Conservation (phyloP, 1,140 invertebrate genomes). For the Chlorops oryzae region DNA sequence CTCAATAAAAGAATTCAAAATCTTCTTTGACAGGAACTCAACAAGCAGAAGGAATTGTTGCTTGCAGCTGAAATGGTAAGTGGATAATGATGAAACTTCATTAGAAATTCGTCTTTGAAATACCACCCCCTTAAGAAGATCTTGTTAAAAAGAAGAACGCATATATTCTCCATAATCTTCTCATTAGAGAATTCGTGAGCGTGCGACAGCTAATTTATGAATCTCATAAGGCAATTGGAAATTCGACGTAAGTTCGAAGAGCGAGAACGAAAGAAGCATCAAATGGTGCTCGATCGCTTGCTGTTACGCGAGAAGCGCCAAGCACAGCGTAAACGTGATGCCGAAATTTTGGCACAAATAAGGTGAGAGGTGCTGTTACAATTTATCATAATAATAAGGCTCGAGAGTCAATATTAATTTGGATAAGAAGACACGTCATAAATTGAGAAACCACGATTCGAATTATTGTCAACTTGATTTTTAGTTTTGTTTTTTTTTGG, state of each 20-base stretch:
- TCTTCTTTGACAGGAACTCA: constrained; percentile 68
- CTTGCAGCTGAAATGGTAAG: constrained; percentile 80
- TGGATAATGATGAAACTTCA: too few relatives aligned
- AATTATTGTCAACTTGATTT: too few relatives aligned
- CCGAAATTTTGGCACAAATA: constrained; percentile 77
- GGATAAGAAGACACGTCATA: neutral
- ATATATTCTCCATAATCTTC: too few relatives aligned
- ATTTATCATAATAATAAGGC: neutral
- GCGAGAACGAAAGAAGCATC: constrained; percentile 75
- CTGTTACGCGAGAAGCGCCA: constrained; percentile 63
- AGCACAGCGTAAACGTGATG: constrained; percentile 74
- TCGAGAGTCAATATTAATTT: neutral
- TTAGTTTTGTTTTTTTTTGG: too few relatives aligned
- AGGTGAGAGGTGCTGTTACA: constrained; percentile 22
- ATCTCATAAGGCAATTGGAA: constrained; percentile 80
- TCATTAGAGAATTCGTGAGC: too few relatives aligned
- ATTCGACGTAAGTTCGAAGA: constrained; percentile 80
- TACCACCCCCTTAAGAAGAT: too few relatives aligned
- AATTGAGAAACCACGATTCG: neutral
- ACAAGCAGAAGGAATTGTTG: constrained; percentile 76
- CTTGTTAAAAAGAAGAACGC: too few relatives aligned
- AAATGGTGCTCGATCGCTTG: constrained; percentile 48
- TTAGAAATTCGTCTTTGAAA: too few relatives aligned
- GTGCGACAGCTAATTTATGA: constrained; percentile 86
- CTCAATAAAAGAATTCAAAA: too few relatives aligned